phyloP scores from a whole-genome alignment of 92 coral and sea anemone genomes.

The Porites lobata region DNA sequence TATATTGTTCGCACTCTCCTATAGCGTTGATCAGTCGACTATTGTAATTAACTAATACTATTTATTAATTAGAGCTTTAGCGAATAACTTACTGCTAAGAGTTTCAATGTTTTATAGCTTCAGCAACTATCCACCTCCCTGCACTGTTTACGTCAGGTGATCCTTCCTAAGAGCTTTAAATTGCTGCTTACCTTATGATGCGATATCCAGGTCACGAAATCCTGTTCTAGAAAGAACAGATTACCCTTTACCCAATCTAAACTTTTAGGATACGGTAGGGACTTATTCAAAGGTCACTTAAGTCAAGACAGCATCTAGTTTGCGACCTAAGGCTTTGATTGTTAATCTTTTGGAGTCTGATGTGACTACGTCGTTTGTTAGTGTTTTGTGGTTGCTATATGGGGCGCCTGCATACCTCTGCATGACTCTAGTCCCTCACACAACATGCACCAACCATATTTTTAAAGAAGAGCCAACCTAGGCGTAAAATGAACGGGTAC shows the following conservation, averaged over 20 bases:
- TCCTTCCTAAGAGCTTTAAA: background rate
- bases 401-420: constrained; percentile 16
- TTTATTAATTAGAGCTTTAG: too few species aligned
- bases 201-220: constrained; percentile 4
- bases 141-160: too few species aligned
- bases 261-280: background rate
- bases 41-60: too few species aligned
- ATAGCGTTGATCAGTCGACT: too few species aligned
- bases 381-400: background rate
- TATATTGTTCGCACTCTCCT: too few species aligned
- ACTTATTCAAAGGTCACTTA: background rate
- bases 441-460: constrained; percentile 35
- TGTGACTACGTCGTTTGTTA: constrained; percentile 1
- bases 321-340: background rate
- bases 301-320: background rate
- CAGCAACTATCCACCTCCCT: background rate
- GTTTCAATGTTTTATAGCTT: background rate
- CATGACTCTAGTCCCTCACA: constrained; percentile 20
- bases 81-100: too few species aligned
- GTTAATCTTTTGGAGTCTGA: background rate
- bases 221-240: background rate
- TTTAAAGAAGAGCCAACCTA: constrained; percentile 24
- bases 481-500: constrained; percentile 17
- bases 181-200: constrained; percentile 6
- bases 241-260: background rate